Evolutionary conservation across 2,888 invertebrate species (phyloP).

Genomic region (Bimastos eiseni): DNA sequence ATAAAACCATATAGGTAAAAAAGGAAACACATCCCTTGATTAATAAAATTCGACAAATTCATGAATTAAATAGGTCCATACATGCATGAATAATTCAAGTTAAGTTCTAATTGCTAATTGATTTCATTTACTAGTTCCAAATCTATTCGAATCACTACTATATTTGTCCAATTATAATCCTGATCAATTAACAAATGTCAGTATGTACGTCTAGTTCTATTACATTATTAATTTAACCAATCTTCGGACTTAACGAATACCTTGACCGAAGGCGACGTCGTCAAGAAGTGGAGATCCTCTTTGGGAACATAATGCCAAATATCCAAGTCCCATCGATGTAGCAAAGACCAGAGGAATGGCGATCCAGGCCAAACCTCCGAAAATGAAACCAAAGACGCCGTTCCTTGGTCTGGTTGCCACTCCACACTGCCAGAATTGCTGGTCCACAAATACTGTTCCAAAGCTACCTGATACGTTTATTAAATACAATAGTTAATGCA

Average conservation of each 20-base stretch:
- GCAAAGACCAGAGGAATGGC: conserved; percentile 62
- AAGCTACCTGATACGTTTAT: conserved; percentile 55
- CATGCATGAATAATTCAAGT: too few species aligned
- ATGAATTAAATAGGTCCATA: too few species aligned
- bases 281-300: neutral
- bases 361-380: conserved; percentile 61
- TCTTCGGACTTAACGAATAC: neutral
- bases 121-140: too few species aligned
- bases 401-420: conserved; percentile 61
- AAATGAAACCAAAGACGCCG: conserved; percentile 60
- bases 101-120: too few species aligned
- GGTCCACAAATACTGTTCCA: conserved; percentile 62
- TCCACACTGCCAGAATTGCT: conserved; percentile 62
- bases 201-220: too few species aligned
- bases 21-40: too few species aligned
- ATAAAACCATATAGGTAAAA: too few species aligned
- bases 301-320: conserved; percentile 47
- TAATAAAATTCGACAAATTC: too few species aligned
- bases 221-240: too few species aligned
- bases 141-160: too few species aligned
- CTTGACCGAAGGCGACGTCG: neutral
- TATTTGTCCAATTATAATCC: too few species aligned
- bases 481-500: neutral
- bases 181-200: too few species aligned
- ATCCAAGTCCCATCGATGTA: conserved; percentile 60